Evolutionary conservation across 2,113 vertebrate species (phyloP).

Genomic region (Spea multiplicata): DNA sequence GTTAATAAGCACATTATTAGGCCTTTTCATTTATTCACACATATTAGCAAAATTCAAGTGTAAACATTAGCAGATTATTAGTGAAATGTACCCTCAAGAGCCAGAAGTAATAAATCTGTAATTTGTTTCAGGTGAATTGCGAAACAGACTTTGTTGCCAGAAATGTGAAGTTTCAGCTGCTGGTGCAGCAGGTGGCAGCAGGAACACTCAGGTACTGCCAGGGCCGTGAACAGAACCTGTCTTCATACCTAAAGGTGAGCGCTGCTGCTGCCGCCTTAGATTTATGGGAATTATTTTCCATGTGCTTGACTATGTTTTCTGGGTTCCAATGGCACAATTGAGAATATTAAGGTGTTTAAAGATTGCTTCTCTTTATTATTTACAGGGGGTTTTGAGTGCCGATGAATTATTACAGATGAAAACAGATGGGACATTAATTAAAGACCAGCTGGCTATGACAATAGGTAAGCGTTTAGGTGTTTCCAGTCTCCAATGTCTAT

Average conservation of each 20-base stretch:
- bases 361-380: neutral
- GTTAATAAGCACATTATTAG: too few species aligned
- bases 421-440: conserved; percentile 64
- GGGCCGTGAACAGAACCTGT: conserved; percentile 52
- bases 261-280: neutral
- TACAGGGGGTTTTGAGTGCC: conserved; percentile 67
- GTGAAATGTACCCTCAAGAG: too few species aligned
- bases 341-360: too few species aligned
- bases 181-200: conserved; percentile 76
- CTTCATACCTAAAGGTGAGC: conserved; percentile 74
- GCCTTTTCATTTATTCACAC: too few species aligned
- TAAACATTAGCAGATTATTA: too few species aligned
- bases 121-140: conserved; percentile 78
- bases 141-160: conserved; percentile 90
- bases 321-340: too few species aligned
- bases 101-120: neutral
- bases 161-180: conserved; percentile 82
- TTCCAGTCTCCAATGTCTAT: neutral
- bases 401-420: conserved; percentile 72
- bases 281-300: too few species aligned
- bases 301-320: too few species aligned
- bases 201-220: conserved; percentile 71
- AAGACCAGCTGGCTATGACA: conserved; percentile 75
- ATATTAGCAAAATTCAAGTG: too few species aligned
- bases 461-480: conserved; percentile 67